Conservation (phyloP, 2,113 vertebrate species). For the Ariopsis seemanni region DNA sequence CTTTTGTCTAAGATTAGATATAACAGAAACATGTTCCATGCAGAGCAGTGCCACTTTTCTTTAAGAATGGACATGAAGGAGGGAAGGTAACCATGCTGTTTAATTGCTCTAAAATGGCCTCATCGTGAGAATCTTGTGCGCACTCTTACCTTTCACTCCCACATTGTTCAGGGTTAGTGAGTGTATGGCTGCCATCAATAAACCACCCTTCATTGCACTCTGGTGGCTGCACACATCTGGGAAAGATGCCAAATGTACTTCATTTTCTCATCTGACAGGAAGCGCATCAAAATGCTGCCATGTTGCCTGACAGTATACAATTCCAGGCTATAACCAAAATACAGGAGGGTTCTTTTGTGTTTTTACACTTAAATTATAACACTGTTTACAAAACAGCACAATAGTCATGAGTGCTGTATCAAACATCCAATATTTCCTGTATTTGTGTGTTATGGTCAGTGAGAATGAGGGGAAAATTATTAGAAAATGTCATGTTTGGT, state of each 20-base stretch:
- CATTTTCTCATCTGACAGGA: slow-evolving; percentile 54
- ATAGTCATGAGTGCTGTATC: neutral
- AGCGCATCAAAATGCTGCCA: slow-evolving; percentile 54
- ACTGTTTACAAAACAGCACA: slow-evolving; percentile 6
- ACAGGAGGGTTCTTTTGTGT: neutral
- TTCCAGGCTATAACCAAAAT: slow-evolving; percentile 47
- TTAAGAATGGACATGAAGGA: neutral
- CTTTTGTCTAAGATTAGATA: neutral
- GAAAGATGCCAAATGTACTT: slow-evolving; percentile 54
- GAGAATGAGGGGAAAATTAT: neutral
- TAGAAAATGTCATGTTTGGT: neutral
- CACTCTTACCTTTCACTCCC: slow-evolving; percentile 39
- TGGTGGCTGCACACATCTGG: slow-evolving; percentile 55
- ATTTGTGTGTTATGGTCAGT: neutral
- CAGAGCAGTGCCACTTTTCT: slow-evolving; percentile 9
- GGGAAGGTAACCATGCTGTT: slow-evolving; percentile 18
- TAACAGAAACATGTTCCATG: slow-evolving; percentile 23
- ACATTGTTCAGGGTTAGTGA: slow-evolving; percentile 37
- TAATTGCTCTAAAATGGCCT: slow-evolving; percentile 52
- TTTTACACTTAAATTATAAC: too few relatives aligned
- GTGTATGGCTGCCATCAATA: slow-evolving; percentile 54
- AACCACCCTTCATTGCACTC: slow-evolving; percentile 54
- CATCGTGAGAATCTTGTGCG: slow-evolving; percentile 15
- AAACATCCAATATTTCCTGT: neutral
- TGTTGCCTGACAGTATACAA: slow-evolving; percentile 53